phyloP scores from a whole-genome alignment of 23 tunicate species.

The Clavelina lepadiformis region DNA sequence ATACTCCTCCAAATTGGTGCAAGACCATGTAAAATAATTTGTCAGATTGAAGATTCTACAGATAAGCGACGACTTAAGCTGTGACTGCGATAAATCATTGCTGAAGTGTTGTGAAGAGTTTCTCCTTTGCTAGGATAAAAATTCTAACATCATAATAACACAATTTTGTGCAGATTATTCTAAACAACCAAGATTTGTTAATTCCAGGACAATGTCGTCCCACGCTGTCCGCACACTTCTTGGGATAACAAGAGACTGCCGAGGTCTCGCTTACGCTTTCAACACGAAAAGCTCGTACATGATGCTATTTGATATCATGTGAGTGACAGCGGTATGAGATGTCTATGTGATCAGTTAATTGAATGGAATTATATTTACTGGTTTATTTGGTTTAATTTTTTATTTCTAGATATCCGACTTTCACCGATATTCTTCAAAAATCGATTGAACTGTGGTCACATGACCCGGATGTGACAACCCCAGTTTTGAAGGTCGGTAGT shows the following conservation, averaged over 20 bases:
- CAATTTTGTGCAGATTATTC: too few relatives aligned
- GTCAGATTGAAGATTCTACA: too few relatives aligned
- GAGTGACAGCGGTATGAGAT: background rate
- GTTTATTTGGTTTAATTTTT: background rate
- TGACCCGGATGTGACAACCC: slow-evolving; percentile 85
- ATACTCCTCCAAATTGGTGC: too few relatives aligned
- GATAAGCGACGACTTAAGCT: too few relatives aligned
- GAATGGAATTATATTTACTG: background rate
- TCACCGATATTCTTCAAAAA: slow-evolving; percentile 52
- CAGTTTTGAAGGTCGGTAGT: slow-evolving; percentile 73
- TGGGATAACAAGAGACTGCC: slow-evolving; percentile 75
- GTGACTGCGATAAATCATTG: too few relatives aligned
- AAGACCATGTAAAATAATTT: too few relatives aligned
- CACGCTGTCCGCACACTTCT: slow-evolving; percentile 52
- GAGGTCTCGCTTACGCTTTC: slow-evolving; percentile 76
- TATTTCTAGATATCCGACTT: slow-evolving; percentile 38
- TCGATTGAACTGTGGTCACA: slow-evolving; percentile 68
- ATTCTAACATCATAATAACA: too few relatives aligned
- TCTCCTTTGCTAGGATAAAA: too few relatives aligned
- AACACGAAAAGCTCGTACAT: slow-evolving; percentile 77
- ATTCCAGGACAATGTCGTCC: too few relatives aligned
- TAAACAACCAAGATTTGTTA: too few relatives aligned
- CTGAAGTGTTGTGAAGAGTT: too few relatives aligned
- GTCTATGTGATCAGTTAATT: background rate
- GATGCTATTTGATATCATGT: slow-evolving; percentile 84